These are phyloP conservation scores for Ceuthmochares aereus DNA, from an alignment of 2,113 vertebrate genomes.

Conservation along the genomic window DNA sequence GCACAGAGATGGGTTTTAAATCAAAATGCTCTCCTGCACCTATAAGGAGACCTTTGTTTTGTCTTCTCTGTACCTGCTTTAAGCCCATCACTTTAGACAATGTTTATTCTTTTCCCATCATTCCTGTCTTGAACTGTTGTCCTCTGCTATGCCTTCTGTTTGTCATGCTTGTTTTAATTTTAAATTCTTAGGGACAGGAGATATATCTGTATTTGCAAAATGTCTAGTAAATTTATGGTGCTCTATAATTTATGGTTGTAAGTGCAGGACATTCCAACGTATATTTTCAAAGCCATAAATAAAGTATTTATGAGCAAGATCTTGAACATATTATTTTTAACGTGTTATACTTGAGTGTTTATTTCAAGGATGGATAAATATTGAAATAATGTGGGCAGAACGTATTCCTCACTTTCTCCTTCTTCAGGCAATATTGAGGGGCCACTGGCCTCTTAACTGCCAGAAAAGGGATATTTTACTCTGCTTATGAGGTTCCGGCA, in stretches of 20 bases:
- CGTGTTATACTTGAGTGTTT: conserved; percentile 20
- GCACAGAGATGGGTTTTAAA: neutral
- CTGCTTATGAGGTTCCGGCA: neutral
- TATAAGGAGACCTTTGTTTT: neutral
- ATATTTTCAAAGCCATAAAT: conserved; percentile 65
- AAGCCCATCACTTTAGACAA: neutral
- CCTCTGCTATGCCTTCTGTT: conserved; percentile 3
- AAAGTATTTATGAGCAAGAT: conserved; percentile 52
- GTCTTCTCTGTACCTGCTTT: neutral
- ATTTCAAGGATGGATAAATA: conserved; percentile 33
- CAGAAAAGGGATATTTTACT: conserved; percentile 22
- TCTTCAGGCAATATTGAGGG: conserved; percentile 5
- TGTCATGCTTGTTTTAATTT: conserved; percentile 26
- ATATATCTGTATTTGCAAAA: conserved; percentile 54
- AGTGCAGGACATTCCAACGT: conserved; percentile 22
- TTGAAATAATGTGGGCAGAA: neutral
- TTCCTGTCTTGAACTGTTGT: conserved; percentile 18
- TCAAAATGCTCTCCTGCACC: neutral
- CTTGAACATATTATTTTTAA: conserved; percentile 51
- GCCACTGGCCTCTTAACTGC: neutral
- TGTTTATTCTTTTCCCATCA: neutral
- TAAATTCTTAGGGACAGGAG: neutral
- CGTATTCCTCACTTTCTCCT: neutral
- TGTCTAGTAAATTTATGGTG: conserved; percentile 31
- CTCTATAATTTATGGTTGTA: conserved; percentile 42